A percentile compares a stretch with the other conserved stretches of the same genome.
Evolutionary conservation across 2,113 vertebrate genomes (phyloP).

Genomic region (Corythoichthys haematopterus): DNA sequence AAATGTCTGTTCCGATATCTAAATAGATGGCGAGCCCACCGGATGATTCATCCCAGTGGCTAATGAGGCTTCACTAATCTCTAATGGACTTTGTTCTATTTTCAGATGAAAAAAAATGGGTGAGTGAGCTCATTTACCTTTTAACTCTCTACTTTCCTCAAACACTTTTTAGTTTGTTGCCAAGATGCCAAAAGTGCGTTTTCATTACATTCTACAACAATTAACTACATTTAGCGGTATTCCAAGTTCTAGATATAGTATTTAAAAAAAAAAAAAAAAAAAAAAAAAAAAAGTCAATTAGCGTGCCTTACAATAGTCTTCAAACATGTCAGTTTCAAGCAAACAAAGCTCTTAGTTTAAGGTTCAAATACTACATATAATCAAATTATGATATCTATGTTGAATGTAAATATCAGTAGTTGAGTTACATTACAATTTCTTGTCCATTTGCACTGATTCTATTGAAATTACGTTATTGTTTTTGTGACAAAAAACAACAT

Average conservation of each 20-base stretch:
- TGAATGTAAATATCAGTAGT: too few relatives aligned
- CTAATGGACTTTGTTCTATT: conserved; percentile 37
- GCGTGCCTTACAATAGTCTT: neutral
- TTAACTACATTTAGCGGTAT: too few relatives aligned
- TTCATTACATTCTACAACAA: too few relatives aligned
- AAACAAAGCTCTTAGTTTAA: neutral
- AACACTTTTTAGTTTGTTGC: neutral
- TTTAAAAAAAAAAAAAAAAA: too few relatives aligned
- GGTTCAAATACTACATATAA: neutral
- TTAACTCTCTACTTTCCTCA: conserved; percentile 7
- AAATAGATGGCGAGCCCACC: neutral
- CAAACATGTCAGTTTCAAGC: neutral
- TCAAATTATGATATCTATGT: neutral
- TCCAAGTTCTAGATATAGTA: too few relatives aligned
- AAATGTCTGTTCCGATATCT: conserved; percentile 1
- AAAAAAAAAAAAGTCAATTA: neutral
- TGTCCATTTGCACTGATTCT: neutral
- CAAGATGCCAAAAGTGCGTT: too few relatives aligned
- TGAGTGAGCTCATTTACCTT: conserved; percentile 22
- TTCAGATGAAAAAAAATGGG: conserved; percentile 3
- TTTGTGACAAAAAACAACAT: neutral
- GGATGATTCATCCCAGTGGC: conserved; percentile 28
- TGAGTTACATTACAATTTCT: neutral
- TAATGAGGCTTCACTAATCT: conserved; percentile 48
- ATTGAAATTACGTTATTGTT: neutral